phyloP scores from a whole-genome alignment of 2,888 invertebrate genomes.

The Synergus itoensis region DNA sequence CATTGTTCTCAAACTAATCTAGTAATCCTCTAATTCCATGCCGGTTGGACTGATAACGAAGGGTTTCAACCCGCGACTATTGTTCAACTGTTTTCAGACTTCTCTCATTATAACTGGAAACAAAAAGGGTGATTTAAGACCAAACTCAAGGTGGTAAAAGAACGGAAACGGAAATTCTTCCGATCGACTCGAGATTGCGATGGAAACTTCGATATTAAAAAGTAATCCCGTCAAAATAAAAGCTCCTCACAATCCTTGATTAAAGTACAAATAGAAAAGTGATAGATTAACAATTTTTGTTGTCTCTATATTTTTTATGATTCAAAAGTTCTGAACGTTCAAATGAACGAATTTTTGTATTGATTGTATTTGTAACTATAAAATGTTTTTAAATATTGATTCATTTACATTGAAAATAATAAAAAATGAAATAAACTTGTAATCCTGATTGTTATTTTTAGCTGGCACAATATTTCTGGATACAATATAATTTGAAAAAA shows the following conservation, averaged over 20 bases:
- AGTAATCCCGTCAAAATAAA: neutral
- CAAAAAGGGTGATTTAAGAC: conserved; percentile 21
- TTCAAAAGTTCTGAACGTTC: too few species aligned
- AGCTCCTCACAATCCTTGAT: neutral
- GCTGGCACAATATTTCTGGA: too few species aligned
- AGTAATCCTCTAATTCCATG: conserved; percentile 33
- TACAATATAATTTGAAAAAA: too few species aligned
- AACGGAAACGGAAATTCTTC: neutral
- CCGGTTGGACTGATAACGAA: conserved; percentile 24
- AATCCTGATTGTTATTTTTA: too few species aligned
- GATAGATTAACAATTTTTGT: too few species aligned
- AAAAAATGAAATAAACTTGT: too few species aligned
- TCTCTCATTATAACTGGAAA: conserved; percentile 35
- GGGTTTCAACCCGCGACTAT: neutral
- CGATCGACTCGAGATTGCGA: neutral
- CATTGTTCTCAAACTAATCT: conserved; percentile 37
- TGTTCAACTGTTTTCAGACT: conserved; percentile 35
- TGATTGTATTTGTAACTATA: too few species aligned
- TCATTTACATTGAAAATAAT: too few species aligned
- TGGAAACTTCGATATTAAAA: conserved; percentile 1
- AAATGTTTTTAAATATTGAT: too few species aligned
- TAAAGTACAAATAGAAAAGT: neutral
- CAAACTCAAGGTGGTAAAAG: neutral
- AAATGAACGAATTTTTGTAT: too few species aligned
- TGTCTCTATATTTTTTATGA: too few species aligned